These are phyloP conservation scores for Quadriops clusia DNA, from an alignment of 2,888 invertebrate species.

Conservation along the genomic window DNA sequence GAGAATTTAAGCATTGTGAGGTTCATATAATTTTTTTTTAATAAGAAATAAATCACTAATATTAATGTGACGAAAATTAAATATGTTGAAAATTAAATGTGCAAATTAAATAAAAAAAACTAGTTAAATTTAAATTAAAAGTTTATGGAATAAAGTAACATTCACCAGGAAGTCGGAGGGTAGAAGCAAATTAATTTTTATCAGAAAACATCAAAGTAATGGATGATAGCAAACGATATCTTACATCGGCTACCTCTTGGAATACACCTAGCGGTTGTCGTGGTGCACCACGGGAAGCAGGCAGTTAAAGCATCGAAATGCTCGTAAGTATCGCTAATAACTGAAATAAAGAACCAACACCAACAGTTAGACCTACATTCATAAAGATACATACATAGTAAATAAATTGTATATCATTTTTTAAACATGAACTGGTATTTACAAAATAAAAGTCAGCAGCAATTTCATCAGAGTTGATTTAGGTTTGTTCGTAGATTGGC, in stretches of 20 bases:
- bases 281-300: slow-evolving; percentile 65
- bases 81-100: background rate
- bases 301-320: slow-evolving; percentile 64
- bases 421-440: no score
- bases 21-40: background rate
- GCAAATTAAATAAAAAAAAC: background rate
- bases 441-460: no score
- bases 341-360: slow-evolving; percentile 43
- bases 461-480: no score
- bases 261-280: slow-evolving; percentile 48
- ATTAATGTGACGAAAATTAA: background rate
- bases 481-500: no score
- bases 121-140: no score
- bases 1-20: background rate
- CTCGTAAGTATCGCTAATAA: slow-evolving; percentile 60
- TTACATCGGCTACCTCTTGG: slow-evolving; percentile 53
- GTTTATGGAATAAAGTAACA: no score
- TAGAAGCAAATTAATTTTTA: slow-evolving; percentile 8
- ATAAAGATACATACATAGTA: no score
- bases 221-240: slow-evolving; percentile 20
- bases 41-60: background rate
- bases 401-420: no score
- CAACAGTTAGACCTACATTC: slow-evolving; percentile 23
- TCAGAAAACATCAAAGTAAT: background rate
- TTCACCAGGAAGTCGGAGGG: no score